Conservation (phyloP, 2,797 vertebrate species). For the Argyrosomus regius region DNA sequence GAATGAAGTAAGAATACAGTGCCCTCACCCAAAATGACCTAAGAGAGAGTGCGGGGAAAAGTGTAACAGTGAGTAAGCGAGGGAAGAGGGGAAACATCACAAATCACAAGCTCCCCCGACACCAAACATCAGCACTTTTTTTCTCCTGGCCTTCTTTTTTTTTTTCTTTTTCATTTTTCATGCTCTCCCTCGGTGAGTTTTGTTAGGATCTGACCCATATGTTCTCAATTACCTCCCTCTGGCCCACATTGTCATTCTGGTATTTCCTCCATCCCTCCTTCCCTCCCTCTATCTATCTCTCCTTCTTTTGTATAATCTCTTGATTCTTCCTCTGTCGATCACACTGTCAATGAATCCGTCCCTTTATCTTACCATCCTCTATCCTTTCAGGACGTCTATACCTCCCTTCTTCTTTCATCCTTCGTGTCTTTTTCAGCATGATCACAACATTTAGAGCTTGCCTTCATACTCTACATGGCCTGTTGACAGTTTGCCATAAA, state of each 20-base stretch:
- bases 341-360: slow-evolving; percentile 34
- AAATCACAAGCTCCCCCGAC: slow-evolving; percentile 67
- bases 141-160: slow-evolving; percentile 33
- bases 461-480: slow-evolving; percentile 4
- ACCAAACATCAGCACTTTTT: slow-evolving; percentile 68
- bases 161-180: slow-evolving; percentile 46
- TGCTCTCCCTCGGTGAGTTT: slow-evolving; percentile 58
- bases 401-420: not conserved
- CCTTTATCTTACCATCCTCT: not conserved
- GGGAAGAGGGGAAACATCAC: slow-evolving; percentile 58
- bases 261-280: slow-evolving; percentile 83
- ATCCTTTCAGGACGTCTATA: not conserved
- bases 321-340: slow-evolving; percentile 35
- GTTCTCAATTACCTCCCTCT: slow-evolving; percentile 86
- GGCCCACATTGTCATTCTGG: slow-evolving; percentile 87
- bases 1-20: slow-evolving; percentile 58
- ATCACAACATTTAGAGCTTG: slow-evolving; percentile 1
- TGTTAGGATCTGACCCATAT: slow-evolving; percentile 82
- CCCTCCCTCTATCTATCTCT: slow-evolving; percentile 51
- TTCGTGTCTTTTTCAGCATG: not conserved
- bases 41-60: slow-evolving; percentile 28
- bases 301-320: slow-evolving; percentile 53
- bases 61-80: slow-evolving; percentile 57
- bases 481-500: slow-evolving; percentile 36
- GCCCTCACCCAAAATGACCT: slow-evolving; percentile 74